Base-by-base conservation (phyloP, 2,888 invertebrate genomes). In the Lycia hirtaria region DNA sequence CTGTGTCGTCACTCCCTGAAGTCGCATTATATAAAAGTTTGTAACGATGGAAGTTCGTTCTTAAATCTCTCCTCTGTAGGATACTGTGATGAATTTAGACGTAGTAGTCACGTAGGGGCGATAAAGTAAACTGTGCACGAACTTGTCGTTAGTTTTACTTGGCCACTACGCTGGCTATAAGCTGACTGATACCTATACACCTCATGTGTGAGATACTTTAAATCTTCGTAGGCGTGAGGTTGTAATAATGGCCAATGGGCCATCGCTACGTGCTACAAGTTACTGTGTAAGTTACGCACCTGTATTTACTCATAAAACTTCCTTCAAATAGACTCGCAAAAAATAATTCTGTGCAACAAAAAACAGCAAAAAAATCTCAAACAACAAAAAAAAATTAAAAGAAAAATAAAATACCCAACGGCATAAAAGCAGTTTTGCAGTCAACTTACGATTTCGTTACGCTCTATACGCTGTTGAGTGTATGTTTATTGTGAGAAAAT, bases 41-140 rank as follows among this genome's bases (percentile, higher is more conserved):
- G 71, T 85, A 86, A 85, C 85, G 84, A 83, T 80, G 74, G 73
- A 87, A 87, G 79, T 87, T 85, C 69, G 71, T 67, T 73, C 76
- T 72, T 76, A 75, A 81, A 81, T 77, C 78, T 75, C 70, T 73
- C 69, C 57, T 45, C 43, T 33, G 30, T 38, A 50, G 68, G 68
- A 67, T 64, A 62, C 65, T 62, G 69, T 76, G 77, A 81, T 81
- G 76, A 78, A 80, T 81, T 75, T 69, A 66, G 64, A 65, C 35
- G 50, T 49, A 57, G 44, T 55, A 63, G 53, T 55, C 65, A 61
- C 61, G 61, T 60, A 60, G 28, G 12, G 43, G 47, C 61, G 43
- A 65, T 65, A 63, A 63, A 57, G 41, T 54, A 49, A 61, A 56
- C 56, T 37, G 43, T 43, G 53, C 63, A 63, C 63, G 65, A 53